A percentile compares a stretch with the other conserved stretches of the same genome.
Conservation (phyloP, 2,888 invertebrate species). For the Diploptera punctata region DNA sequence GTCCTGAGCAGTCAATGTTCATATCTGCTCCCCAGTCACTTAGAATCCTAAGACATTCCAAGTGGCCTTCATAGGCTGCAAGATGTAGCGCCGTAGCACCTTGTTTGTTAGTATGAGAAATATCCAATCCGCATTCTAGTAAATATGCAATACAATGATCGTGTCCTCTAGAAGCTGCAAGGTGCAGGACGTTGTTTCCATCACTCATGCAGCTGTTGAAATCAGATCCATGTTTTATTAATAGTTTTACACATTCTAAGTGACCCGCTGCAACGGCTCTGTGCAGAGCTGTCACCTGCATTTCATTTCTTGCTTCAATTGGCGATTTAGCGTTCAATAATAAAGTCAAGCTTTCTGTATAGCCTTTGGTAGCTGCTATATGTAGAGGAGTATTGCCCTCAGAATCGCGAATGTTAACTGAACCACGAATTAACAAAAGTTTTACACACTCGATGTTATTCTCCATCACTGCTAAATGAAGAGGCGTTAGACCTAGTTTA, state of each 20-base stretch:
- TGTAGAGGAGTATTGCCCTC: slow-evolving; percentile 22
- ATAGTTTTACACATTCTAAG: background rate
- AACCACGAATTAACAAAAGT: background rate
- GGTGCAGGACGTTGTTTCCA: background rate
- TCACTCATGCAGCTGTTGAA: background rate
- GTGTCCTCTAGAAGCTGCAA: background rate
- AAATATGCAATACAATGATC: background rate
- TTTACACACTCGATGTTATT: background rate
- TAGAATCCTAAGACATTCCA: background rate
- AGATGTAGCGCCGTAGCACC: slow-evolving; percentile 2
- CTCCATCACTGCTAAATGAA: background rate
- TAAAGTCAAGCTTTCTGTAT: background rate
- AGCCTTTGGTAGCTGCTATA: background rate
- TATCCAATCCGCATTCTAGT: background rate
- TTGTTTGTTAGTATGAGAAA: background rate
- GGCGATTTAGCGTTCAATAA: background rate
- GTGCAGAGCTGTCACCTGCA: slow-evolving; percentile 1
- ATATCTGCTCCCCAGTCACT: background rate
- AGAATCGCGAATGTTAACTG: background rate
- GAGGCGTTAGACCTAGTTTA: background rate
- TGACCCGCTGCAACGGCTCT: background rate
- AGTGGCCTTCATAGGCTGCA: background rate
- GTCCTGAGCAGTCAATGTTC: background rate
- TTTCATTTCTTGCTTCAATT: background rate
- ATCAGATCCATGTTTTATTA: background rate